Evolutionary conservation across 1,140 invertebrate genomes (phyloP), one percentile per base, ranked within the genome.

Genomic region (Drosophila prosaltans): DNA sequence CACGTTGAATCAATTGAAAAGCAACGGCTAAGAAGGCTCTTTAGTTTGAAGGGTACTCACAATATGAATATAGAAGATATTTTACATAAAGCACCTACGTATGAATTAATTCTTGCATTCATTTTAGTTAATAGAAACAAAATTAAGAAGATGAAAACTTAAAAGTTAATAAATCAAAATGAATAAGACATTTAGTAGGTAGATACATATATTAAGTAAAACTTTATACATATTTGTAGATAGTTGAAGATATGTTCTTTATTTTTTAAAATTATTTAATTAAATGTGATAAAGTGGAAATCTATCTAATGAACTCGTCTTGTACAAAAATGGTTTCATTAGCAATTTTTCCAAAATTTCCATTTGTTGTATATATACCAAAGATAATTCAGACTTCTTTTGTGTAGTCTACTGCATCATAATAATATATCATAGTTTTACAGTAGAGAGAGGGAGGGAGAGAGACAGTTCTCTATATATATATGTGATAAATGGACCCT

Each of bases 11-110:
- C 66, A 83, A 66, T 59, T 73, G 78, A 51, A 26, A 51, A 63
- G 65, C 78, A 73, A 74, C 74, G 48, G 43, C 70, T n/a, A 78
- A 81, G 79, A 85, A 85, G 81, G 75, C 51, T 68, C 66, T 72
- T 40, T 48, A 62, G 39, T 32, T 36, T 68, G 65, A 79, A 83
- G 73, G 54, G 72, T 80, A 54, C 73, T 77, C 45, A 48, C 60
- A 59, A 72, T 79, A 65, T 72, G 66, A 74, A 67, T 68, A 55
- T 69, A 63, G 48, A 68, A 51, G 45, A 51, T 39, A 40, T 11
- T 51, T 65, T 65, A 21, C 69, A 45, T 51, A 51, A 51, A 26
- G 21, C 24, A 36, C 45, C 45, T 9, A 51, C 24, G 21, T 26
- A 51, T 51, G 8, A 10, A 26, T 51, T 21, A 10, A 24, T 51